A percentile compares a stretch with the other conserved stretches of the same genome.
phyloP scores from a whole-genome alignment of 2,888 invertebrate genomes.

The Boloria selene region DNA sequence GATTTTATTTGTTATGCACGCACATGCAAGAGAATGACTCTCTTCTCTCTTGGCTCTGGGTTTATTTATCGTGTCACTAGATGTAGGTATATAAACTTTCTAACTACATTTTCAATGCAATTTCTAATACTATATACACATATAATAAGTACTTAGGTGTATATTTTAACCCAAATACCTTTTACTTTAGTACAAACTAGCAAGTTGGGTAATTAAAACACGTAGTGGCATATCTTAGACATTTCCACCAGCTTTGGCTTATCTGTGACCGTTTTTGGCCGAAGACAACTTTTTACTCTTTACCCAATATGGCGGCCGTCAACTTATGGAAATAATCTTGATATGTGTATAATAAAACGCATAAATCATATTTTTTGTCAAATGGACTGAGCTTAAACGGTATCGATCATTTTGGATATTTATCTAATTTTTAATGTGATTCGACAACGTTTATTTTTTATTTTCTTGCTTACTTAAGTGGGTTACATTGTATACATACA shows the following conservation, averaged over 20 bases:
- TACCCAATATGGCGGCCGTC: constrained; percentile 54
- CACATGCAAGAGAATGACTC: too few species aligned
- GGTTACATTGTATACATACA: too few species aligned
- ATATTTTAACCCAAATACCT: constrained; percentile 22
- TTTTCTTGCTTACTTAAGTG: background rate
- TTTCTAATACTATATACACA: background rate
- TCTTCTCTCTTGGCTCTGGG: too few species aligned
- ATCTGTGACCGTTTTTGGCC: constrained; percentile 59
- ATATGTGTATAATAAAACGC: constrained; percentile 51
- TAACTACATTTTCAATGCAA: background rate
- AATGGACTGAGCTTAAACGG: constrained; percentile 29
- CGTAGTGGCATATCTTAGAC: constrained; percentile 60
- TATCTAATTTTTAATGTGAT: constrained; percentile 22
- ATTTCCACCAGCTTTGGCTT: constrained; percentile 60
- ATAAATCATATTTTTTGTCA: constrained; percentile 43
- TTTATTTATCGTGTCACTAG: too few species aligned
- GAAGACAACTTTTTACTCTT: constrained; percentile 59
- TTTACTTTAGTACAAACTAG: constrained; percentile 29
- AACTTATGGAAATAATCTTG: constrained; percentile 67
- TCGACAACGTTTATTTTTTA: background rate
- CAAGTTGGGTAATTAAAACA: constrained; percentile 47
- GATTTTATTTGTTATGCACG: too few species aligned
- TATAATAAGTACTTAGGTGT: constrained; percentile 2
- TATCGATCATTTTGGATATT: constrained; percentile 35
- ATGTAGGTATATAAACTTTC: background rate